Base-by-base conservation (phyloP, 2,888 invertebrate genomes). In the Drosophila nr. perissopoda region DNA sequence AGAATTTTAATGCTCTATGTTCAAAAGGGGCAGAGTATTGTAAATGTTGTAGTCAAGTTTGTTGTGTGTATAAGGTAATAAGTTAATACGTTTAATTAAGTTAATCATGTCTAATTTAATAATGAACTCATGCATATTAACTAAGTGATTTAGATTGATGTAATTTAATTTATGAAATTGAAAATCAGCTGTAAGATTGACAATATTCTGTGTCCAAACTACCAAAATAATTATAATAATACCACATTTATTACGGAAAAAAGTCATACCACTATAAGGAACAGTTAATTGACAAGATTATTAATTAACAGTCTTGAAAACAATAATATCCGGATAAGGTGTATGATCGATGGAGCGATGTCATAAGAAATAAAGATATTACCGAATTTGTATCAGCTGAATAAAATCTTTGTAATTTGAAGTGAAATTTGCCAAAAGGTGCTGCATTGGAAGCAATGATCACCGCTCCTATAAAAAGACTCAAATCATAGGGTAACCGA, bases 401-500 rank as follows among this genome's bases (percentile, higher is more conserved):
- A 56, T 56, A 4, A 40, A 56, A 38, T 54, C 25, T 27, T 54
- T 25, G 4, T 16, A 36, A 16, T 13, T 36, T 25, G 25, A 29
- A n/a, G 13, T n/a, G 18, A 49, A 56, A n/a, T n/a, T 56, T 49
- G 8, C 2, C 16, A 42, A 57, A 42, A 29, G 40, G 57, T 40
- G 38, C 13, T 16, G 45, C 16, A 5, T n/a, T 31, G 29, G n/a
- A 57, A 29, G 29, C 71, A 58, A 31, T 21, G 52, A 69, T 42
- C 51, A 31, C n/a, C 11, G 31, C 4, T 27, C 40, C n/a, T 40
- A 29, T 29, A 63, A 64, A 67, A 29, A 13, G 40, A 48, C 54
- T 6, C 27, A 70, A 81, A 89, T 87, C 72, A 81, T 74, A 84
- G 90, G 83, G 84, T 82, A 90, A 59, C 62, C 70, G 60, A 54